phyloP scores from a whole-genome alignment of 2,113 vertebrate species.

The Lichenostomus cassidix region DNA sequence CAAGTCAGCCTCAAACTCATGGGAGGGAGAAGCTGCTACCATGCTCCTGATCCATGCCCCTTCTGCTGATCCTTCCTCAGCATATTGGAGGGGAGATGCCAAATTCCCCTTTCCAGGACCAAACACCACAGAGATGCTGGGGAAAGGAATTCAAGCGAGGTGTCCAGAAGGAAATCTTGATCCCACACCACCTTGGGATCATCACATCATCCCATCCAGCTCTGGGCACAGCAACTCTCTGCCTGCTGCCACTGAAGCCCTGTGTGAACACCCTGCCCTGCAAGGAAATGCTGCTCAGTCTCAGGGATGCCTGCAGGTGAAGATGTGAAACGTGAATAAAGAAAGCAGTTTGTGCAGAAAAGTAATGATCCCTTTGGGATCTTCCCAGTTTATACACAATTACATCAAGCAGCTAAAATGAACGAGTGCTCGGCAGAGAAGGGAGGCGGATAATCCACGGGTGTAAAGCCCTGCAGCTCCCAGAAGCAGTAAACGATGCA shows the following conservation, averaged over 20 bases:
- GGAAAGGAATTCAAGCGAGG: rapidly evolving
- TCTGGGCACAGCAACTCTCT: not conserved
- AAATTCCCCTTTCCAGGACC: not conserved
- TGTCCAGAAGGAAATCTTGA: not conserved
- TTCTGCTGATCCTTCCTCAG: not conserved
- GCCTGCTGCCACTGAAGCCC: not conserved
- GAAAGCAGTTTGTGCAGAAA: constrained; percentile 35
- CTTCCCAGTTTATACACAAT: constrained; percentile 49
- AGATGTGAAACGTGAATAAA: constrained; percentile 50
- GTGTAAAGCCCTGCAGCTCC: constrained; percentile 38
- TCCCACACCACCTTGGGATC: not conserved
- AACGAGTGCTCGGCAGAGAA: not conserved
- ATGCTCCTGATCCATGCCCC: rapidly evolving
- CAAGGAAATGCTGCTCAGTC: not conserved
- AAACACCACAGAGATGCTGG: not conserved
- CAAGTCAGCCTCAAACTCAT: not conserved
- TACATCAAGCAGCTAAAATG: constrained; percentile 36
- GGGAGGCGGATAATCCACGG: not conserved
- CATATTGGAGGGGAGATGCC: not conserved
- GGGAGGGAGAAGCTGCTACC: not conserved
- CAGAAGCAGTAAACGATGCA: not conserved
- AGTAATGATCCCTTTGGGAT: constrained; percentile 54
- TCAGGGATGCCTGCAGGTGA: constrained; percentile 29
- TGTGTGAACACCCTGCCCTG: not conserved
- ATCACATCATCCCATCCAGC: not conserved